Percentiles rank a stretch among this genome's conserved stretches.
These are phyloP conservation scores for Morphnarchus princeps DNA, from an alignment of 2,113 vertebrate genomes.

Conservation along the genomic window DNA sequence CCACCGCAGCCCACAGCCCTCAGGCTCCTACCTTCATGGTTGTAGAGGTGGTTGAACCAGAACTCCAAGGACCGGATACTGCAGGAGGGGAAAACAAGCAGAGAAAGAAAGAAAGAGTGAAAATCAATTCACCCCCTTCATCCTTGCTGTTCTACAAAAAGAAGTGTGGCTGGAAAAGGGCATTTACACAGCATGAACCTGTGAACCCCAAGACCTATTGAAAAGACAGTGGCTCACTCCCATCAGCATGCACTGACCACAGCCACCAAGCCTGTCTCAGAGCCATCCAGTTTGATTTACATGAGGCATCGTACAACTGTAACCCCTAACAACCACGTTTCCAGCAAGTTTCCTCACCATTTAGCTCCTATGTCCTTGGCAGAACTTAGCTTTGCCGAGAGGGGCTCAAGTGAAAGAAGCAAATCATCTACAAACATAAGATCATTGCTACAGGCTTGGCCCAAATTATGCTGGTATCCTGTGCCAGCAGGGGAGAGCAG, in stretches of 20 bases:
- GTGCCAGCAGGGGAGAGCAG: background rate
- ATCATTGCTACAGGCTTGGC: background rate
- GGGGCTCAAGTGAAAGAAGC: background rate
- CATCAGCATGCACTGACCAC: background rate
- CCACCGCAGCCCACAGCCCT: background rate
- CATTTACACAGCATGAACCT: background rate
- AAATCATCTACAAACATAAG: background rate
- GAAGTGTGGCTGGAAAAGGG: background rate
- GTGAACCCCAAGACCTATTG: background rate
- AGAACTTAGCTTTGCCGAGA: background rate
- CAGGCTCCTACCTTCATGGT: conserved; percentile 86
- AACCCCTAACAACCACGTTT: background rate
- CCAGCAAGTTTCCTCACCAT: background rate
- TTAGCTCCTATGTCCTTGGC: background rate
- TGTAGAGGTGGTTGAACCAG: conserved; percentile 95
- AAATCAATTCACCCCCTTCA: background rate
- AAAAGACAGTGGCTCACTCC: background rate
- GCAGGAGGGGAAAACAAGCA: conserved; percentile 27
- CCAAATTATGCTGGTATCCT: background rate
- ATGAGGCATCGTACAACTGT: background rate
- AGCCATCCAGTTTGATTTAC: background rate
- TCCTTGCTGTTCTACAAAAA: background rate
- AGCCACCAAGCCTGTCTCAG: background rate
- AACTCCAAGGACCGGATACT: conserved; percentile 94
- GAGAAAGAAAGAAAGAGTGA: background rate